phyloP scores from a whole-genome alignment of 2,888 invertebrate species.

The Tipula helvola region DNA sequence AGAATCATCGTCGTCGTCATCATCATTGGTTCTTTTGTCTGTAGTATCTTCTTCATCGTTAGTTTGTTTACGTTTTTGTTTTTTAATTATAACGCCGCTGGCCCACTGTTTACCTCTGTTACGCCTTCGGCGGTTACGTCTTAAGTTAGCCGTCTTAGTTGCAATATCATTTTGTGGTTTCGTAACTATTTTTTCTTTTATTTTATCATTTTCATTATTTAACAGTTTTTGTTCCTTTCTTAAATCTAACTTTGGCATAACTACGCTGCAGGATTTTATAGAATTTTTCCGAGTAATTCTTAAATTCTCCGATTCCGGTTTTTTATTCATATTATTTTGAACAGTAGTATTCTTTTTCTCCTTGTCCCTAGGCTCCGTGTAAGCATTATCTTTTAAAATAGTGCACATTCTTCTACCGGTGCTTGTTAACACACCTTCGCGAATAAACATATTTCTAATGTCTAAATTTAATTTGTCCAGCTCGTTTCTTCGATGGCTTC shows the following conservation, averaged over 20 bases:
- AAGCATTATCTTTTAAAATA: conserved; percentile 29
- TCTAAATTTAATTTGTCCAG: conserved; percentile 50
- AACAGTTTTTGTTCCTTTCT: conserved; percentile 9
- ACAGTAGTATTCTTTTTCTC: neutral
- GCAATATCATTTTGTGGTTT: neutral
- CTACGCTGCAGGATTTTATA: neutral
- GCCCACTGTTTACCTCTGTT: neutral
- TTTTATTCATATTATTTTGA: neutral
- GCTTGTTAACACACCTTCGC: conserved; percentile 44
- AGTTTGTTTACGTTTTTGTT: neutral
- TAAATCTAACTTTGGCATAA: conserved; percentile 1
- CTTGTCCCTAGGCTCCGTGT: neutral
- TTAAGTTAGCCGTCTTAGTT: neutral
- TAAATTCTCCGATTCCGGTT: neutral
- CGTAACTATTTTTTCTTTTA: neutral
- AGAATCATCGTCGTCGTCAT: neutral
- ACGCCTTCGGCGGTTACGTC: neutral
- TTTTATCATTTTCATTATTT: neutral
- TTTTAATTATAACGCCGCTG: neutral
- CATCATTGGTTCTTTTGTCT: neutral
- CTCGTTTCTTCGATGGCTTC: conserved; percentile 30
- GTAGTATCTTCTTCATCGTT: neutral
- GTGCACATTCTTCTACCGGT: conserved; percentile 47
- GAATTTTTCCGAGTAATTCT: neutral
- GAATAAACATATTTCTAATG: conserved; percentile 50